Base-by-base conservation (phyloP, 2,888 invertebrate genomes). In the Nowickia ferox region DNA sequence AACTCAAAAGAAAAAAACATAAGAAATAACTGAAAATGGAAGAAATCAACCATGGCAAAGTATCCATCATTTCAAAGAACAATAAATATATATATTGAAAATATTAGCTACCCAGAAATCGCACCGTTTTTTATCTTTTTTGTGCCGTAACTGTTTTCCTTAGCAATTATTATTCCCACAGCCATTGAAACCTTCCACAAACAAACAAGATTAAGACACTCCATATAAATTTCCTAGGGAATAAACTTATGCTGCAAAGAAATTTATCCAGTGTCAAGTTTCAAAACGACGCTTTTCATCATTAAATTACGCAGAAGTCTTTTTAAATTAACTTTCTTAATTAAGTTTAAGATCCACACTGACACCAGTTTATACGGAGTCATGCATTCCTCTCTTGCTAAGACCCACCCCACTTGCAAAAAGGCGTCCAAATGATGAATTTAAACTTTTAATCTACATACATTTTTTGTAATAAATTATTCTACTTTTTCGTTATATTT, bases 361-460 rank as follows among this genome's bases (percentile, higher is more conserved):
- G n/a, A 51, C 53, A 51, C 30, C 13, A 75, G 30, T 6, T 30
- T 30, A 30, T 30, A 30, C 1, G 6, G 6, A 30, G 6, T 30
- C 30, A 30, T n/a, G n/a, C n/a, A n/a, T 30, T 30, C 30, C 30
- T 30, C 30, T 30, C 30, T 30, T 30, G 30, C 6, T 30, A 6
- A 30, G 30, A 2, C 30, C 2, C 22, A 1, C 22, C 15, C 22
- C 44, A 19, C 17, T 13, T 17, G 1, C 4, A 61, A 42, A 17
- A 42, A 46, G 10, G 1, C 53, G 46, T 22, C 4, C 17, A 61
- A 69, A 69, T 78, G 59, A 78, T 46, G n/a, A 78, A 78, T 69
- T 51, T 42, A 57, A 78, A 78, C 69, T 69, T 78, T 69, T 69
- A 61, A 69, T 69, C 51, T 59, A 44, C 65, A 55, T 22, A 30